These are phyloP conservation scores for Mustelus asterias DNA, from an alignment of 2,113 vertebrate species.

Conservation along the genomic window DNA sequence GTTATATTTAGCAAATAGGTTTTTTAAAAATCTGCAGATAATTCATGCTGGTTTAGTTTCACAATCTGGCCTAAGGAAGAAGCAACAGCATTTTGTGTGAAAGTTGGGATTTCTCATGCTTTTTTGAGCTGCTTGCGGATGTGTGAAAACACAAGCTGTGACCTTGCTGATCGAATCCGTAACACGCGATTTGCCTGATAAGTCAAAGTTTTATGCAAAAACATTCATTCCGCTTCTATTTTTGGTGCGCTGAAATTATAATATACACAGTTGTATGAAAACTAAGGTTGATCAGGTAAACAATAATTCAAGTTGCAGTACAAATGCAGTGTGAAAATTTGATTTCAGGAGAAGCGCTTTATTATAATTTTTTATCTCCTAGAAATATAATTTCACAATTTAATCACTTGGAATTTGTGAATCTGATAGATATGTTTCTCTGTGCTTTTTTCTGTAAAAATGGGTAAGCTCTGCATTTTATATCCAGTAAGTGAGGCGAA, in stretches of 20 bases:
- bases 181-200: neutral
- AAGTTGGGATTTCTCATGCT: neutral
- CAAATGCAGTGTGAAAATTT: neutral
- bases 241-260: neutral
- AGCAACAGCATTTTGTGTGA: neutral
- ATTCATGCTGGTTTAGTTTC: neutral
- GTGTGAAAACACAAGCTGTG: slow-evolving; percentile 1
- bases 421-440: neutral
- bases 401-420: neutral
- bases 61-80: neutral
- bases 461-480: neutral
- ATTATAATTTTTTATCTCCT: neutral
- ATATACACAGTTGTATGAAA: neutral
- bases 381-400: neutral
- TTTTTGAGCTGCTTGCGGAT: neutral
- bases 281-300: neutral
- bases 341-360: neutral
- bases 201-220: neutral
- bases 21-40: neutral
- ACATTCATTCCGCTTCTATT: neutral
- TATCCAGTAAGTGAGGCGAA: neutral
- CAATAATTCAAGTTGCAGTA: neutral
- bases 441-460: neutral
- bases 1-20: neutral
- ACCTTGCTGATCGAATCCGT: neutral